These are phyloP conservation scores for Ascidia mentula DNA, from an alignment of 23 tunicate genomes.

Conservation along the genomic window DNA sequence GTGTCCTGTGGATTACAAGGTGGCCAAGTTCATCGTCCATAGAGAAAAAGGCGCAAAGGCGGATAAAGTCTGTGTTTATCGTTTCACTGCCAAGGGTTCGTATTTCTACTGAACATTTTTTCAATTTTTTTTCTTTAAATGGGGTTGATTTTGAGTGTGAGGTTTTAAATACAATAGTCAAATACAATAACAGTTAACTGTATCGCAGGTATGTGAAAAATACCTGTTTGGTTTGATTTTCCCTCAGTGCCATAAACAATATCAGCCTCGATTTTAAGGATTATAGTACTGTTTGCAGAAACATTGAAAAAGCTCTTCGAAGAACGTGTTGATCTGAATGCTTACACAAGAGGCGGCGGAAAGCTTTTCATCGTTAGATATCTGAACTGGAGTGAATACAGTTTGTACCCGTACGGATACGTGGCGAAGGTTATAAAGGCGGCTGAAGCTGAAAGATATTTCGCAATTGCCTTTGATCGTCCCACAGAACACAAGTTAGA, in stretches of 20 bases:
- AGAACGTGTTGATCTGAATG: neutral
- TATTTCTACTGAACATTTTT: too few species aligned
- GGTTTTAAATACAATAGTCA: too few species aligned
- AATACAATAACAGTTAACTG: too few species aligned
- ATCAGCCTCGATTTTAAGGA: too few species aligned
- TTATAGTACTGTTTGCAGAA: too few species aligned
- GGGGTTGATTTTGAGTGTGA: too few species aligned
- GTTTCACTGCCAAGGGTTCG: conserved; percentile 10
- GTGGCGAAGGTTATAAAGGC: conserved; percentile 19
- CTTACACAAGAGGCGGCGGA: conserved; percentile 11
- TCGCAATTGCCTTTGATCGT: conserved; percentile 23
- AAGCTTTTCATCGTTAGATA: conserved; percentile 58
- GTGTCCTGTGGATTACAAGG: conserved; percentile 51
- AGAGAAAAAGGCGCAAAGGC: neutral
- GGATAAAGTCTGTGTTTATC: neutral
- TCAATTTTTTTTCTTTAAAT: too few species aligned
- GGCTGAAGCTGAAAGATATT: conserved; percentile 32
- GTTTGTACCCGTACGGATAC: conserved; percentile 49
- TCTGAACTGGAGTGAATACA: conserved; percentile 49
- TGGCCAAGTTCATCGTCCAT: conserved; percentile 33
- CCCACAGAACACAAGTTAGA: conserved; percentile 44
- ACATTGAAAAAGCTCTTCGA: neutral
- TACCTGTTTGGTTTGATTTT: too few species aligned
- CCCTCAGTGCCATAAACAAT: too few species aligned
- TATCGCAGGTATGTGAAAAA: too few species aligned